Percentiles rank a stretch among this genome's conserved stretches.
Evolutionary conservation across 2,113 vertebrate genomes (phyloP).

Genomic region (Dicrurus megarhynchus): DNA sequence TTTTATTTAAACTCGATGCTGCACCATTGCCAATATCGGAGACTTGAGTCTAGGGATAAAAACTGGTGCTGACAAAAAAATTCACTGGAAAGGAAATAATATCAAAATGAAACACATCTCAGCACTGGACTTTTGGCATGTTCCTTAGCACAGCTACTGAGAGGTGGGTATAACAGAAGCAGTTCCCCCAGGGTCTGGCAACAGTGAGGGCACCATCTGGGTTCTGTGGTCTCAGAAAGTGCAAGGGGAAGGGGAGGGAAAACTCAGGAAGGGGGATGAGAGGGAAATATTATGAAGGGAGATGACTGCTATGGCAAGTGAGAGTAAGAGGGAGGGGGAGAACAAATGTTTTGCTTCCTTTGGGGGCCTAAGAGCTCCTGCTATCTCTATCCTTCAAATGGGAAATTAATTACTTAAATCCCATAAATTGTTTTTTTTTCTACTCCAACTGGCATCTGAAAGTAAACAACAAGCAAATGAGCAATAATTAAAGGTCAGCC

Average conservation of each 20-base stretch:
- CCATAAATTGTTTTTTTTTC: not conserved
- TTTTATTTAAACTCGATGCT: not conserved
- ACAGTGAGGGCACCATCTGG: conserved; percentile 23
- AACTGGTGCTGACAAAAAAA: not conserved
- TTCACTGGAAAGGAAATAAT: not conserved
- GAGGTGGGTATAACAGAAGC: not conserved
- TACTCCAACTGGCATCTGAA: not conserved
- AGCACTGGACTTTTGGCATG: not conserved
- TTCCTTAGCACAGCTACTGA: not conserved
- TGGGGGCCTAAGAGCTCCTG: not conserved
- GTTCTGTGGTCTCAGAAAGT: conserved; percentile 18
- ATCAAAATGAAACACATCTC: not conserved
- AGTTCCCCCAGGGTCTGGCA: conserved; percentile 12
- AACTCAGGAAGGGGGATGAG: not conserved
- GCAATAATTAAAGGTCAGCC: not conserved
- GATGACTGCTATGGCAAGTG: not conserved
- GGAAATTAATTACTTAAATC: not conserved
- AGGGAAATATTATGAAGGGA: conserved; percentile 4
- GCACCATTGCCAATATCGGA: not conserved
- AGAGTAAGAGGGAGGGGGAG: not conserved
- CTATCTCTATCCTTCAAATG: not conserved
- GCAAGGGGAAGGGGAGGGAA: conserved; percentile 6
- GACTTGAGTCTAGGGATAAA: not conserved
- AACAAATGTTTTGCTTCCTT: conserved; percentile 18
- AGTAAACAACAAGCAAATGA: not conserved